These are phyloP conservation scores for Acanthacorydalis orientalis DNA, from an alignment of 2,888 invertebrate genomes.

Conservation along the genomic window DNA sequence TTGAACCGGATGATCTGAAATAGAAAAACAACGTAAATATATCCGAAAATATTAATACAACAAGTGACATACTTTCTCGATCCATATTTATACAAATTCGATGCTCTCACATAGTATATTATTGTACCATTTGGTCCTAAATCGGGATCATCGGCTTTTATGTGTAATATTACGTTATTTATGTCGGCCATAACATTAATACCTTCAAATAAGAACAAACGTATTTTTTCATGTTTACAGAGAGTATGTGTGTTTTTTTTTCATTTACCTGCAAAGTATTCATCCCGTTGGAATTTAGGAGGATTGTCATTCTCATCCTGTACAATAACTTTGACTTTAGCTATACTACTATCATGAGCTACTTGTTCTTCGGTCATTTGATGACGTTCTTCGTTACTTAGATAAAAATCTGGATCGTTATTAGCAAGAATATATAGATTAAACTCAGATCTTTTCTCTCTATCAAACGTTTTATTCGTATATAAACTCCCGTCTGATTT, in stretches of 20 bases:
- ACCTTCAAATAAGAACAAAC: constrained; percentile 27
- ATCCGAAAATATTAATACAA: not conserved
- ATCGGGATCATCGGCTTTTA: constrained; percentile 71
- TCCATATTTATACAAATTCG: constrained; percentile 65
- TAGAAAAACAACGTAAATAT: too few relatives aligned
- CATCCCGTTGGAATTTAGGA: constrained; percentile 47
- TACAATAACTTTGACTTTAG: constrained; percentile 52
- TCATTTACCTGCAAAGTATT: constrained; percentile 45
- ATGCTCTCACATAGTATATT: constrained; percentile 63
- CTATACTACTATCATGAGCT: constrained; percentile 45
- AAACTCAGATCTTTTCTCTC: constrained; percentile 60
- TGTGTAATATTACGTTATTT: constrained; percentile 55
- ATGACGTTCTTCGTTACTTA: constrained; percentile 29
- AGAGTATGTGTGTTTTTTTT: not conserved
- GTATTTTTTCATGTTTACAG: not conserved
- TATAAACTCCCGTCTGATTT: constrained; percentile 64
- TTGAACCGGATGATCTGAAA: constrained; percentile 52
- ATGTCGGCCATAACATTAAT: constrained; percentile 62
- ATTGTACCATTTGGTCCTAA: constrained; percentile 69
- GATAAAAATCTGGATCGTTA: constrained; percentile 61
- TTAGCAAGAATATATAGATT: constrained; percentile 65
- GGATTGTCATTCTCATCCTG: constrained; percentile 75
- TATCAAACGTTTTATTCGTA: constrained; percentile 64
- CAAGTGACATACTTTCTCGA: constrained; percentile 30
- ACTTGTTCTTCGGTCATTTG: constrained; percentile 25